Conservation (phyloP, 2,113 vertebrate species). For the Cisticola juncidis region DNA sequence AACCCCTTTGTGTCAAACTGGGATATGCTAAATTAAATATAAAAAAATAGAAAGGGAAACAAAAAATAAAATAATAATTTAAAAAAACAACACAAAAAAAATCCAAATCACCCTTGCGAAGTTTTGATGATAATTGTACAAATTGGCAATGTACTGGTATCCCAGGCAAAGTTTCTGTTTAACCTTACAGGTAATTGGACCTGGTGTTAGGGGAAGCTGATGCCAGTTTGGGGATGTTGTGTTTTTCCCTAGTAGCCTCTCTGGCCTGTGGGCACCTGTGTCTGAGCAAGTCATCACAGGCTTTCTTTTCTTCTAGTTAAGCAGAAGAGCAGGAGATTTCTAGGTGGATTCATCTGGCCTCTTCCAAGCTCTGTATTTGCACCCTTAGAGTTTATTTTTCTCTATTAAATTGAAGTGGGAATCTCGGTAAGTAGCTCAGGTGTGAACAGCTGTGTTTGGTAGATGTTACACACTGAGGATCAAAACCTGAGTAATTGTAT, state of each 20-base stretch:
- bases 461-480: not conserved
- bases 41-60: no score
- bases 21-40: not conserved
- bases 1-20: not conserved
- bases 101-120: not conserved
- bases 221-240: not conserved
- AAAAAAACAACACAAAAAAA: not conserved
- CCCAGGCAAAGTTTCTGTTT: not conserved
- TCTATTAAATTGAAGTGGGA: not conserved
- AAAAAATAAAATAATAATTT: no score
- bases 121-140: not conserved
- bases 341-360: not conserved
- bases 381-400: not conserved
- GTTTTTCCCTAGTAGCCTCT: not conserved
- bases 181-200: not conserved
- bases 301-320: not conserved
- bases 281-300: not conserved
- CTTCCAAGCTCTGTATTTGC: not conserved
- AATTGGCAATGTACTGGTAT: not conserved
- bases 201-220: not conserved
- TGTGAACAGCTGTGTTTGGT: not conserved
- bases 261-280: not conserved
- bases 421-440: not conserved
- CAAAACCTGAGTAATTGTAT: not conserved
- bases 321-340: not conserved